Conservation (phyloP, 2,797 vertebrate species). For the Hybognathus amarus region DNA sequence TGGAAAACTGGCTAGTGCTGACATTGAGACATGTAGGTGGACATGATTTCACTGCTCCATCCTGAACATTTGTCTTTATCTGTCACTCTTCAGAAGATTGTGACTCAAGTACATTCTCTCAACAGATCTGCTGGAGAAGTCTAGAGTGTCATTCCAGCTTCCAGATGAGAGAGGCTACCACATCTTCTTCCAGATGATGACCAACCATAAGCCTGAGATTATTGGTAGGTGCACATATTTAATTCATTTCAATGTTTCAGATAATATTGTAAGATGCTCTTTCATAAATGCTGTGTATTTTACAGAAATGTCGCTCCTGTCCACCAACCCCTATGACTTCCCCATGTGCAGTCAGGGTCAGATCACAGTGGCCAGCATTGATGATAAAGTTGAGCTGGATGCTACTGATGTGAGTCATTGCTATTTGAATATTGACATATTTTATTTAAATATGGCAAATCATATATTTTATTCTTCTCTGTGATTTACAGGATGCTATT, state of each 20-base stretch:
- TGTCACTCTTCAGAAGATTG: neutral
- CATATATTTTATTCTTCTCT: neutral
- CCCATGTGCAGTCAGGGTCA: slow-evolving; percentile 87
- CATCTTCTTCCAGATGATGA: slow-evolving; percentile 90
- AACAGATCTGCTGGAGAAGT: slow-evolving; percentile 88
- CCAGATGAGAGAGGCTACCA: slow-evolving; percentile 87
- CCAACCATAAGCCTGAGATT: slow-evolving; percentile 86
- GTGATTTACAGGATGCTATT: slow-evolving; percentile 74
- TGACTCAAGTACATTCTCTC: slow-evolving; percentile 18
- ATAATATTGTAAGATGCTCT: neutral
- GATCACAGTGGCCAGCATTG: slow-evolving; percentile 86
- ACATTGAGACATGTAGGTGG: slow-evolving; percentile 59
- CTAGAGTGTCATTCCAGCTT: slow-evolving; percentile 87
- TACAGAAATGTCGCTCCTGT: slow-evolving; percentile 86
- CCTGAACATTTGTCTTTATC: neutral
- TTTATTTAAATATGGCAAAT: neutral
- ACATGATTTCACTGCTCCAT: neutral
- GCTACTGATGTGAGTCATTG: slow-evolving; percentile 86
- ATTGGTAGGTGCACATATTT: slow-evolving; percentile 74
- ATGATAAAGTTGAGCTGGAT: slow-evolving; percentile 87
- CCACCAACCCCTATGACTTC: slow-evolving; percentile 88
- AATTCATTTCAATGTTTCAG: neutral
- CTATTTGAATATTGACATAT: neutral
- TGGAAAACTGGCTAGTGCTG: slow-evolving; percentile 60
- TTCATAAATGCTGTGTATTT: slow-evolving; percentile 10